Base-by-base conservation (phyloP, 2,888 invertebrate species). In the Eugnorisma glareosa region DNA sequence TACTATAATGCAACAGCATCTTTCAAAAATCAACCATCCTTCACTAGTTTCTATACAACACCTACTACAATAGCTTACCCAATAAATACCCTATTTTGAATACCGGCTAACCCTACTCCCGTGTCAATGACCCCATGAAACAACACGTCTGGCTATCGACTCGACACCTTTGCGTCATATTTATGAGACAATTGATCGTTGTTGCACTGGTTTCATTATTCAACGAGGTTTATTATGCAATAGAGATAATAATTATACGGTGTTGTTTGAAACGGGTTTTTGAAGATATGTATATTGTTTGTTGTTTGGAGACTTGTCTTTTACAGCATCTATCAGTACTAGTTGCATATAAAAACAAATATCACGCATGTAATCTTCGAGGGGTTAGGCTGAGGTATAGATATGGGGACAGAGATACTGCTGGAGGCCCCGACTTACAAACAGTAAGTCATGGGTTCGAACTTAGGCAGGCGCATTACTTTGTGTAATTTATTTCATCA, bases 181-280 rank as follows among this genome's bases (percentile, higher is more conserved):
- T 80, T 78, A 87, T 85, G 71, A 82, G 82, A 73, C 76, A 75
- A 85, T 85, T 79, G 85, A 87, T 75, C 71, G 78, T 54, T 73
- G 79, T 54, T 82, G 82, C 57, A 86, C 83, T 75, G 64, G 86
- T 77, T 86, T 75, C 72, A 83, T 78, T 83, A 83, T 83, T 77
- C 73, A 76, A 68, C 73, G n/a, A 67, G 31, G 37, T 67, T 63
- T 57, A 63, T 37, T 75, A 86, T 85, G 83, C 70, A 86, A 69
- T 82, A 37, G 11, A 59, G 74, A 81, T 68, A 54, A 73, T 45
- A 48, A 15, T 68, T 68, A 67, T 83, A 45, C 68, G 28, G 24
- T 77, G 40, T 54, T 69, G 35, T 68, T 73, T 81, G 31, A 40
- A 71, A 68, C 66, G 15, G 24, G 64, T 59, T 64, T 64, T n/a